These are phyloP conservation scores for Torymus auratus DNA, from an alignment of 2,888 invertebrate species.

Conservation along the genomic window DNA sequence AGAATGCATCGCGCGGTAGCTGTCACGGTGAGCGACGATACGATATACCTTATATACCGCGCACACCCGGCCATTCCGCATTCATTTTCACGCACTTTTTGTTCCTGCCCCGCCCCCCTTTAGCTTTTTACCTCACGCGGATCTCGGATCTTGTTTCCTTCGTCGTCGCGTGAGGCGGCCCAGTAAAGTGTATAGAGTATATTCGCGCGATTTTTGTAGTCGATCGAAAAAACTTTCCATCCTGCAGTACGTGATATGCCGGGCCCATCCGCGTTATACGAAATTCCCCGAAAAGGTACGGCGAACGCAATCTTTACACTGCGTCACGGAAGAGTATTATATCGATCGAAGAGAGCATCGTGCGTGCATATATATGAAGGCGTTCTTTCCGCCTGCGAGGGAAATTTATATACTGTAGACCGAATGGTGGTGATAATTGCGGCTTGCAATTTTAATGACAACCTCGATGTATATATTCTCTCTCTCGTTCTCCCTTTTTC, in stretches of 20 bases:
- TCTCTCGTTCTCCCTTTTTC: too few species aligned
- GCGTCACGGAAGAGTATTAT: too few species aligned
- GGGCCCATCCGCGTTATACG: too few species aligned
- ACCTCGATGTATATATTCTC: background rate
- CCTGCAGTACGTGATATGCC: background rate
- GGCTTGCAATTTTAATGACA: conserved; percentile 2
- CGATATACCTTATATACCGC: conserved; percentile 52
- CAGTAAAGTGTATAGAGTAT: background rate
- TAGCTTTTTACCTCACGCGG: background rate
- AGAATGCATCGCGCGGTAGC: background rate
- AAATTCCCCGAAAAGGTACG: too few species aligned
- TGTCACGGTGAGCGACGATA: conserved; percentile 67
- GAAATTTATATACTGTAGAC: too few species aligned
- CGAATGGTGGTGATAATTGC: background rate
- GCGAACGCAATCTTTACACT: too few species aligned
- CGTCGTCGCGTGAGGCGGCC: conserved; percentile 55
- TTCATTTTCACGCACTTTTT: conserved; percentile 64
- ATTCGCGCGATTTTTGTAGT: background rate
- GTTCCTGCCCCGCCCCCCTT: conserved; percentile 28
- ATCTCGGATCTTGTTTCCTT: conserved; percentile 54
- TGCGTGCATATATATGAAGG: too few species aligned
- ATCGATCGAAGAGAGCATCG: too few species aligned
- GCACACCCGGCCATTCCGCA: conserved; percentile 61
- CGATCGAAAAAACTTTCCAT: conserved; percentile 36
- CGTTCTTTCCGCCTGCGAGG: too few species aligned